Evolutionary conservation across 2,888 invertebrate genomes (phyloP).

Genomic region (Ectobius pallidus): DNA sequence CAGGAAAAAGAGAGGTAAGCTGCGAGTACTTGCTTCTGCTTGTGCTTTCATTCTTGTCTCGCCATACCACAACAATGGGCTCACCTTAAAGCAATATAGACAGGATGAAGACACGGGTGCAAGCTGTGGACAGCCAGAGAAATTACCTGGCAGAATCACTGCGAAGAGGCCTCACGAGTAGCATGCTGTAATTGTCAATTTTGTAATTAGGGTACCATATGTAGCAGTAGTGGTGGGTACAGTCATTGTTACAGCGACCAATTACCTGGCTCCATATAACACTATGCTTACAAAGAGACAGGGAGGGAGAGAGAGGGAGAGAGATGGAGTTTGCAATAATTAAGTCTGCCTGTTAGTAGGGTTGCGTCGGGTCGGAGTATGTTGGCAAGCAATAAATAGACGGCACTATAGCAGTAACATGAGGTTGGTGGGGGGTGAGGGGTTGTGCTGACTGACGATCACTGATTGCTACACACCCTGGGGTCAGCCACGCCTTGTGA

Average conservation of each 20-base stretch:
- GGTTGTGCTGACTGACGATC: slow-evolving; percentile 13
- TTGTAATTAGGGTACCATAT: slow-evolving; percentile 29
- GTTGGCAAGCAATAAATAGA: slow-evolving; percentile 14
- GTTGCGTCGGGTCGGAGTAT: slow-evolving; percentile 13
- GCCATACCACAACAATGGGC: too few relatives aligned
- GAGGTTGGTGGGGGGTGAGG: not conserved
- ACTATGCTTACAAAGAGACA: not conserved
- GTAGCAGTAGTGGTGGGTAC: not conserved
- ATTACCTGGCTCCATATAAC: slow-evolving; percentile 11
- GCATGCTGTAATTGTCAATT: slow-evolving; percentile 30
- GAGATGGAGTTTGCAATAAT: slow-evolving; percentile 27
- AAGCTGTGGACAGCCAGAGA: too few relatives aligned
- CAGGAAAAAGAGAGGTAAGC: too few relatives aligned
- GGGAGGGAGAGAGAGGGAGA: slow-evolving; percentile 3
- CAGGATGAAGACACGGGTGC: too few relatives aligned
- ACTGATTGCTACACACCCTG: slow-evolving; percentile 14
- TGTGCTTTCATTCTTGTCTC: too few relatives aligned
- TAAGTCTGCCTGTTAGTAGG: slow-evolving; percentile 21
- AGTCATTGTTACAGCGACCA: slow-evolving; percentile 23
- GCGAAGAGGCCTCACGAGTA: too few relatives aligned
- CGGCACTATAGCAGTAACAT: not conserved
- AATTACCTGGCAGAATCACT: too few relatives aligned
- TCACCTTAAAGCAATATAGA: too few relatives aligned
- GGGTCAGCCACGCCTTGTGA: slow-evolving; percentile 17
- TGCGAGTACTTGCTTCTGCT: too few relatives aligned